A percentile compares a stretch with the other conserved stretches of the same genome.
phyloP scores from a whole-genome alignment of 2,113 vertebrate species.

The Poeciliopsis prolifica region DNA sequence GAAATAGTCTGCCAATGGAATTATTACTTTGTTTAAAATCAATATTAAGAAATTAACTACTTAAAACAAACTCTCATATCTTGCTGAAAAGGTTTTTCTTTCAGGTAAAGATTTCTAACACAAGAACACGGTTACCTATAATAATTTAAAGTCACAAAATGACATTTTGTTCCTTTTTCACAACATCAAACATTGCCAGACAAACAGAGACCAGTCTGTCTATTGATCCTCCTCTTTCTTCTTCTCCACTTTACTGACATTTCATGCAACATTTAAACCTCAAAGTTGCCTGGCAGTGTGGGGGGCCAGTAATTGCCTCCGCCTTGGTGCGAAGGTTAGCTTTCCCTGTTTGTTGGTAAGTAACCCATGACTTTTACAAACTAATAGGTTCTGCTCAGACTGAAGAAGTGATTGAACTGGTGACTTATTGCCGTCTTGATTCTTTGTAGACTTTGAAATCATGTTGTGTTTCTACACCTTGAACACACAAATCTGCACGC shows the following conservation, averaged over 20 bases:
- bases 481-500: not conserved
- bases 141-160: not conserved
- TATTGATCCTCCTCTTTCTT: not conserved
- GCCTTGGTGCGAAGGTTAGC: constrained; percentile 6
- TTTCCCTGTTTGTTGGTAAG: not conserved
- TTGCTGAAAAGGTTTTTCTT: not conserved
- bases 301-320: constrained; percentile 12
- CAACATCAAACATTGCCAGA: not conserved
- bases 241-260: not conserved
- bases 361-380: constrained; percentile 5
- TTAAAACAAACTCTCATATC: no score
- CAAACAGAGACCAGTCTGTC: not conserved
- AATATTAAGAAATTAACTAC: no score
- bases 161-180: not conserved
- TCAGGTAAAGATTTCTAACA: not conserved
- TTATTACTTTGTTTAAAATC: no score
- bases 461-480: not conserved
- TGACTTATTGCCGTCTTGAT: not conserved
- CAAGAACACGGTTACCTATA: not conserved
- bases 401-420: not conserved
- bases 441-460: not conserved
- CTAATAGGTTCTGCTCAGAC: not conserved
- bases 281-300: constrained; percentile 8
- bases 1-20: no score
- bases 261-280: constrained; percentile 8